A percentile compares a stretch with the other conserved stretches of the same genome.
Evolutionary conservation across 2,888 invertebrate genomes (phyloP).

Genomic region (Exephanes ischioxanthus): DNA sequence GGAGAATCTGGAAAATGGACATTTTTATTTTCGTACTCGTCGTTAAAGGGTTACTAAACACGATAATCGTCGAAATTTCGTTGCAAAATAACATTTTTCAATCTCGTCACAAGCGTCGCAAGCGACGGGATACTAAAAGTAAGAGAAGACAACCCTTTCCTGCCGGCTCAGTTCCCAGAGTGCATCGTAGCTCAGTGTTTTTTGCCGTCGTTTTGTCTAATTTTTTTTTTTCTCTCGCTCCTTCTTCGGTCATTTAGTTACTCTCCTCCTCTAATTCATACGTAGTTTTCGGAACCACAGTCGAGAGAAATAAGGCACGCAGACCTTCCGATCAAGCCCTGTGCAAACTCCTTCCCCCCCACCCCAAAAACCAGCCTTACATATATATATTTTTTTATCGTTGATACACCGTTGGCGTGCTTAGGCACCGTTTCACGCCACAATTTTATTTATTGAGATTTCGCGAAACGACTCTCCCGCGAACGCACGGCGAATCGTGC

Average conservation of each 20-base stretch:
- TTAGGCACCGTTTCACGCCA: slow-evolving; percentile 79
- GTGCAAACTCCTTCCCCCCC: slow-evolving; percentile 13
- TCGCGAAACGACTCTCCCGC: slow-evolving; percentile 69
- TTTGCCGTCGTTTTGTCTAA: slow-evolving; percentile 64
- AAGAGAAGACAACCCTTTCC: not conserved
- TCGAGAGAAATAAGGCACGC: slow-evolving; percentile 35
- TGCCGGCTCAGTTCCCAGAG: slow-evolving; percentile 3
- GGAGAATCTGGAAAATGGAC: not conserved
- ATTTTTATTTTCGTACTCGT: not conserved
- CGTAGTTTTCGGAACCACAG: slow-evolving; percentile 37
- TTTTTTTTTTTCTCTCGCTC: slow-evolving; percentile 64
- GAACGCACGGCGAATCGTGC: slow-evolving; percentile 60
- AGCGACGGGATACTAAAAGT: not conserved
- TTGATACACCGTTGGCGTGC: slow-evolving; percentile 82
- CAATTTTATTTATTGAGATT: slow-evolving; percentile 78
- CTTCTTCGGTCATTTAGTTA: slow-evolving; percentile 43
- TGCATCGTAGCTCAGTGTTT: slow-evolving; percentile 40
- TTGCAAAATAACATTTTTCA: not conserved
- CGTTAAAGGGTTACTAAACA: too few species aligned
- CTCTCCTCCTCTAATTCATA: slow-evolving; percentile 42
- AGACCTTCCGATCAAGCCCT: slow-evolving; percentile 60
- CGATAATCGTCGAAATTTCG: not conserved
- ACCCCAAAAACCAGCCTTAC: slow-evolving; percentile 43
- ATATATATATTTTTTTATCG: slow-evolving; percentile 70
- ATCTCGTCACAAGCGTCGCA: not conserved